Evolutionary conservation across 2,113 vertebrate genomes (phyloP), one percentile per base, ranked within the genome.

Genomic region (Eonycteris spelaea): DNA sequence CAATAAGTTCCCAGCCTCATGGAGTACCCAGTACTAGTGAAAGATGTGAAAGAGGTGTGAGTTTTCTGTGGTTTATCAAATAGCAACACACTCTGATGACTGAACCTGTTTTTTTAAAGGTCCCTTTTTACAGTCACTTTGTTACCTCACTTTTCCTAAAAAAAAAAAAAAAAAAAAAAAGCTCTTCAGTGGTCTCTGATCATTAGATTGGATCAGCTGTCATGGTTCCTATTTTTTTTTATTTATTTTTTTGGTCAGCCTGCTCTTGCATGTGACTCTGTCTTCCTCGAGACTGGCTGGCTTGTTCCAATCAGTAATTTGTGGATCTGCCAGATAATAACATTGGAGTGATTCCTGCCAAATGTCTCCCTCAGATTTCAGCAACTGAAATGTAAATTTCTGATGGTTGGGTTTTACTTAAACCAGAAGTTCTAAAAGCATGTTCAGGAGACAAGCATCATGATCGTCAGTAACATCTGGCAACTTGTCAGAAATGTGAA

Each of bases 261-360:
- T 91, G 55, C 70, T 87, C 40, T 84, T 84, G 59, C 8, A 65
- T 85, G 77, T 85, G 87, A 90, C 22, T 88, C 82, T 55, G 61
- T 53, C 24, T 84, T 88, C 45, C 30, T 28, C 0, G 28, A 90
- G 86, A 83, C 67, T 63, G 48, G 65, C 63, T 94, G 77, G 71
- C 61, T 92, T 24, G 6, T 12, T 79, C 65, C 48, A 59, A 38
- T 79, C 78, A 95, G 86, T 71, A 93, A 91, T 80, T 80, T 91
- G 78, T 91, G 63, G 19, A 94, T 68, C 55, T 89, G 38, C 83
- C 91, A 94, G 77, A 78, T 59, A 93, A 70, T 77, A 84, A 88
- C 83, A 89, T 7, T 53, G 26, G 45, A 87, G 40, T 89, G 53
- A 91, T 84, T 84, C 24, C 63, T 97, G 70, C 83, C 61, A 94